Conservation (phyloP, 2,113 vertebrate genomes). For the Crotalus tigris region DNA sequence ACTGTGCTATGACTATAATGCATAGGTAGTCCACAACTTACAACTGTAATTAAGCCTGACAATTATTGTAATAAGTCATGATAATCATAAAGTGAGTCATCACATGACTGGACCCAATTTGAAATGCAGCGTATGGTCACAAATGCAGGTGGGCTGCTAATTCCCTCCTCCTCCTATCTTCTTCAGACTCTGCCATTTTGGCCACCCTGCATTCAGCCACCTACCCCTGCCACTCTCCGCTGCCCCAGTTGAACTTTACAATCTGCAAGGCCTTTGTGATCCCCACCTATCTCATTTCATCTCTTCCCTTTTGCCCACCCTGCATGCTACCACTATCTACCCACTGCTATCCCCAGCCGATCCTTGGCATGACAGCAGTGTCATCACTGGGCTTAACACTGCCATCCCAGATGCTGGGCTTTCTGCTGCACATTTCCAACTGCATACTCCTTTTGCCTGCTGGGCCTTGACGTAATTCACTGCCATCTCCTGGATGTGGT, state of each 20-base stretch:
- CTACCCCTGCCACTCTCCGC: not conserved
- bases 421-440: not conserved
- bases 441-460: not conserved
- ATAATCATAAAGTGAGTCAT: not conserved
- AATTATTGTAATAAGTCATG: not conserved
- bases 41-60: not conserved
- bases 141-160: not conserved
- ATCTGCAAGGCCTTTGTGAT: not conserved
- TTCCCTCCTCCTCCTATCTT: not conserved
- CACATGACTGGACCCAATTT: not conserved
- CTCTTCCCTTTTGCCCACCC: not conserved
- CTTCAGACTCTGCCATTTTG: not conserved
- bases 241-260: not conserved
- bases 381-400: not conserved
- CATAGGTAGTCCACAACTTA: not conserved
- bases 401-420: not conserved
- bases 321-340: not conserved
- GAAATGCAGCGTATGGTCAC: not conserved
- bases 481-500: no score
- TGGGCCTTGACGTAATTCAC: no score
- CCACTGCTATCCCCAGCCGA: not conserved
- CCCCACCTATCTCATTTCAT: not conserved
- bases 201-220: not conserved
- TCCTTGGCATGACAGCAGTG: not conserved
- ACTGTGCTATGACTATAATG: not conserved